Base-by-base conservation (phyloP, 2,113 vertebrate species). In the Loxodonta africana region DNA sequence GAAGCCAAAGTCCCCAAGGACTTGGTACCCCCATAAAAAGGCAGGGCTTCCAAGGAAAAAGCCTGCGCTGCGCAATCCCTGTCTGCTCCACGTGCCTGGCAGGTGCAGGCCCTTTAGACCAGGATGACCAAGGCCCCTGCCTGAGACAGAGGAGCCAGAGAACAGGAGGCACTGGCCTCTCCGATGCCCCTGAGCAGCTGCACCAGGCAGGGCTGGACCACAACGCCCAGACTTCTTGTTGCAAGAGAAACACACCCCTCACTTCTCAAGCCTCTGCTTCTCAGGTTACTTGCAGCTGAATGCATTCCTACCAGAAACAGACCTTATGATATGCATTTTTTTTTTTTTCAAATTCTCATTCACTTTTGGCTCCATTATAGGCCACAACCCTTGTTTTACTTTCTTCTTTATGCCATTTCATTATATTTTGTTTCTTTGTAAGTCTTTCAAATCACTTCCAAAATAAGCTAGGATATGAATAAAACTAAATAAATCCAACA, bases 61-160 rank as follows among this genome's bases (percentile, higher is more conserved):
- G 2, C 0, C 8, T 2, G n/a, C 2, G n/a, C 78, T 51, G 78
- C 21, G 20, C 9, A 2, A 4, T 8, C 17, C n/a, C 1, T 7
- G 2, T 46, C 30, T 6, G 17, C 1, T 1, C 12, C 37, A 23
- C 30, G n/a, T 37, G 48, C 51, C 73, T 9, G 0, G 63, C 33
- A 53, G 81, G 44, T 63, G 0, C 11, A 26, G 18, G 12, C 44
- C 25, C 77, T n/a, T 37, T 12, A 80, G 44, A 46, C 15, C 41
- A 15, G 23, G 25, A 37, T n/a, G 90, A 80, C 76, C 37, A 46
- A 57, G 80, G 71, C 30, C 12, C 37, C 73, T 6, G 0, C 46
- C 6, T 0, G 28, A 8, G 51, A 44, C 8, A 7, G 57, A 63
- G 51, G 8, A 88, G 10, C 48, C 71, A 81, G 60, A 28, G 33